phyloP scores from a whole-genome alignment of 2,888 invertebrate genomes.

The Aspidapion aeneum region DNA sequence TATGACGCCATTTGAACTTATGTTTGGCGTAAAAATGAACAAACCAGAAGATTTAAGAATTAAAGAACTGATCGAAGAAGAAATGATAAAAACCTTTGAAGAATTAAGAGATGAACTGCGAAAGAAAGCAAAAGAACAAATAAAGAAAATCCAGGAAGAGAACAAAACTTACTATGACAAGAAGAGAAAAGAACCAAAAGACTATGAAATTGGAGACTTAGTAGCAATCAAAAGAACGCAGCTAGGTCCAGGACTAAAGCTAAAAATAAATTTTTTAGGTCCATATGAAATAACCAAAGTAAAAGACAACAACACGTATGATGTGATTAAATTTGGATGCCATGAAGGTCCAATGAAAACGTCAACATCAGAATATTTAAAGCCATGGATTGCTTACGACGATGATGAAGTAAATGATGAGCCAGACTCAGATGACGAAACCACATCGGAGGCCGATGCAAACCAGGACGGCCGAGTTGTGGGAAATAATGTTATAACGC shows the following conservation, averaged over 20 bases:
- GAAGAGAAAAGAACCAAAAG: not conserved
- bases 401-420: not conserved
- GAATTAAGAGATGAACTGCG: constrained; percentile 22
- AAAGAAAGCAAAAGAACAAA: constrained; percentile 21
- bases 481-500: too few species aligned
- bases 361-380: constrained; percentile 30
- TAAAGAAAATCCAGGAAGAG: constrained; percentile 27
- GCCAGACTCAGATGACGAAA: not conserved
- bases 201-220: constrained; percentile 28
- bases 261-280: constrained; percentile 37
- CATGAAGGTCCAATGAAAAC: constrained; percentile 34
- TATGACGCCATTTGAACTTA: constrained; percentile 29
- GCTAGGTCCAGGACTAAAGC: constrained; percentile 38
- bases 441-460: not conserved
- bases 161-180: constrained; percentile 28
- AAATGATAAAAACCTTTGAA: constrained; percentile 14
- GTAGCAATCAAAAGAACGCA: constrained; percentile 42
- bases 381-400: constrained; percentile 16
- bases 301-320: constrained; percentile 36
- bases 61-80: constrained; percentile 19
- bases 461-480: not conserved
- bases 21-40: constrained; percentile 31
- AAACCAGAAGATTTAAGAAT: constrained; percentile 37
- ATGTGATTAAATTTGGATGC: constrained; percentile 33
- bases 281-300: constrained; percentile 26